These are phyloP conservation scores for Gryllus bimaculatus DNA, from an alignment of 1,140 invertebrate species.

Conservation along the genomic window DNA sequence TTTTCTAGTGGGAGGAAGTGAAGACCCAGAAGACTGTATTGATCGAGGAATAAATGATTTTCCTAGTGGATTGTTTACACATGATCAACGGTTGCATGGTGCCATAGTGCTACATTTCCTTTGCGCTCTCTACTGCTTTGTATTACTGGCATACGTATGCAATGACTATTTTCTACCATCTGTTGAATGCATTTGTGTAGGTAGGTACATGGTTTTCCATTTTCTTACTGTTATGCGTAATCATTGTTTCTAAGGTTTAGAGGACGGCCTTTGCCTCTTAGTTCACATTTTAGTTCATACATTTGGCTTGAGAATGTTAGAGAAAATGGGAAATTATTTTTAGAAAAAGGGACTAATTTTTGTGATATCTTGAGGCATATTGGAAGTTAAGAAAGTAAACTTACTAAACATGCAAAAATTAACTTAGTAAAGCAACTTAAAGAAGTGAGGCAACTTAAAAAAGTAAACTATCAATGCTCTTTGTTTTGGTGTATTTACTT, in stretches of 20 bases:
- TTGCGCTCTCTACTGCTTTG: slow-evolving; percentile 68
- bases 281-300: not conserved
- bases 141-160: slow-evolving; percentile 69
- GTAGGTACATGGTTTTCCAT: slow-evolving; percentile 33
- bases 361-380: no score
- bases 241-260: not conserved
- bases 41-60: slow-evolving; percentile 36
- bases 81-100: slow-evolving; percentile 51
- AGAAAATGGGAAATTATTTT: not conserved
- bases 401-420: no score
- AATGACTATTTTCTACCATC: slow-evolving; percentile 79
- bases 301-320: not conserved
- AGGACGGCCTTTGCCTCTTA: no score
- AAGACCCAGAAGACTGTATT: no score
- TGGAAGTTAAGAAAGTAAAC: no score
- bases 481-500: no score
- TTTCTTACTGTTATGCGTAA: not conserved
- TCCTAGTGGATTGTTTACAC: slow-evolving; percentile 45
- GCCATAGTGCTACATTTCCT: slow-evolving; percentile 63
- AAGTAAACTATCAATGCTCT: no score
- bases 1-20: no score
- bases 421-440: no score
- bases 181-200: slow-evolving; percentile 69
- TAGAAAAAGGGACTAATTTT: no score
- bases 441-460: no score